Evolutionary conservation across 2,888 invertebrate species (phyloP), one percentile per base, ranked within the genome.

Genomic region (Drosophila koepferae): DNA sequence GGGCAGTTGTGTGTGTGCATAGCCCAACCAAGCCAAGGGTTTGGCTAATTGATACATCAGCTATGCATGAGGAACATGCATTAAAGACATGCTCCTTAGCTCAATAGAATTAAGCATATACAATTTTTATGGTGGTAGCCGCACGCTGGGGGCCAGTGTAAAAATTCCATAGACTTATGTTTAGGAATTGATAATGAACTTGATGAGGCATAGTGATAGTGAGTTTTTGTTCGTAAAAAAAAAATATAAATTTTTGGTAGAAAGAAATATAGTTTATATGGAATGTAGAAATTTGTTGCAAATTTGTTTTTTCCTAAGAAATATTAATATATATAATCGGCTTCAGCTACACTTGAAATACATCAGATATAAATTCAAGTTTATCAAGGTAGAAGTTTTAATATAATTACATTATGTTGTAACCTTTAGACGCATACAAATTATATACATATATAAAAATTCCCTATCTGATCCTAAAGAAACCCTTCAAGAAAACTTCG

Each of bases 11-110:
- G 34, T 18, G 60, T 63, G n/a, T n/a, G n/a, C n/a, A n/a, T n/a
- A n/a, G 70, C 34, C 23, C 23, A 23, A 23, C 23, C 48, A 60
- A 54, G 60, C 56, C 67, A 55, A 81, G 83, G 83, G 81, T 65
- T 69, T 71, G 72, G 60, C 86, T 84, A 84, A 88, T 84, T 84
- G 85, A 84, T 64, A 81, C 70, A 73, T 80, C 49, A 62, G 44
- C 23, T n/a, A n/a, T 38, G 44, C 72, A 61, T 60, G 72, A 74
- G 58, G 63, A 78, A 51, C 53, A 56, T 38, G 48, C 62, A 82
- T 69, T 58, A 64, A 81, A 74, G 34, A 65, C 38, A 40, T 43
- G 28, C 49, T 54, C 36, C 41, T 43, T 62, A 49, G 53, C 46
- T 56, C n/a, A 4, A n/a, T 10, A 20, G 4, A 43, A 36, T 16